phyloP scores from a whole-genome alignment of 2,797 vertebrate genomes.

The Helostoma temminkii region DNA sequence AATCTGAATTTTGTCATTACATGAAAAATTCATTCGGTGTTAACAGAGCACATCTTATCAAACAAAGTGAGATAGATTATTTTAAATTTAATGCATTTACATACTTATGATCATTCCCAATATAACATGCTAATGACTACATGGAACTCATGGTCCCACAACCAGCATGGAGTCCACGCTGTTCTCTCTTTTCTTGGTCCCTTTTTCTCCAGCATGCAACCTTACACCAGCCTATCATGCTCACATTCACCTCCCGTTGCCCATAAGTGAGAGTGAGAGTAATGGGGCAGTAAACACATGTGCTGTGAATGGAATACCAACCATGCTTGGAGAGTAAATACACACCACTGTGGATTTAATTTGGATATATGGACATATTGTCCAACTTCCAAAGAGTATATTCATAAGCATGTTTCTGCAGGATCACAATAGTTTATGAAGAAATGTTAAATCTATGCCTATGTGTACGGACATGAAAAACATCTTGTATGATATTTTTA shows the following conservation, averaged over 20 bases:
- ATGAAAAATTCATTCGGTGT: background rate
- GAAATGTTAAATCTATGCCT: background rate
- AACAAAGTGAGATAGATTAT: background rate
- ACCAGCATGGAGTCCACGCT: background rate
- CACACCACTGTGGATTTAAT: conserved; percentile 36
- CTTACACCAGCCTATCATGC: conserved; percentile 44
- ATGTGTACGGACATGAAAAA: background rate
- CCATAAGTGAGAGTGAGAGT: conserved; percentile 37
- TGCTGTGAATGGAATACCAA: conserved; percentile 77
- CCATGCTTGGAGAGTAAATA: conserved; percentile 57
- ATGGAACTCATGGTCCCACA: background rate
- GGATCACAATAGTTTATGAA: background rate
- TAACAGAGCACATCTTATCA: background rate
- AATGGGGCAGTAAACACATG: conserved; percentile 65
- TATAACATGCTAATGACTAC: background rate
- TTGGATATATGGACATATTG: conserved; percentile 10
- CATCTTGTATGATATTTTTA: background rate
- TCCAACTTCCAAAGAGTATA: background rate
- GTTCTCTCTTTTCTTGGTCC: background rate
- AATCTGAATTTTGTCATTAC: background rate
- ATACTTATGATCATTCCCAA: background rate
- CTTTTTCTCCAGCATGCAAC: conserved; percentile 49
- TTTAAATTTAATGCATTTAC: background rate
- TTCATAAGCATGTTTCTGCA: background rate
- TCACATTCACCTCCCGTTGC: conserved; percentile 39